Base-by-base conservation (phyloP, 2,888 invertebrate species). In the Sphaerophoria rueppellii region DNA sequence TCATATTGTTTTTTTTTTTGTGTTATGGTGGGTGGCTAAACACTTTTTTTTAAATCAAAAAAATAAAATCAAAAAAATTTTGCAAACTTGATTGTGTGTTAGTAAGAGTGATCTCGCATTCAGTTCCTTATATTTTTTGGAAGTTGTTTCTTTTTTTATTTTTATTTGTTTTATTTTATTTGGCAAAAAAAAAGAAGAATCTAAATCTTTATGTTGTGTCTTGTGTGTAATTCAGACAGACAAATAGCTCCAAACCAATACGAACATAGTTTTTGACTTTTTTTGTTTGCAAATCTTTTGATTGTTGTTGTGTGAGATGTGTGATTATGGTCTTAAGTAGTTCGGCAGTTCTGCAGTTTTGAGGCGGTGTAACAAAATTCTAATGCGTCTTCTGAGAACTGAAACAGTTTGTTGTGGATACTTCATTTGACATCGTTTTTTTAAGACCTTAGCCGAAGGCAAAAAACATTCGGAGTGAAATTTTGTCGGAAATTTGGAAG, bases 81-180 rank as follows among this genome's bases (percentile, higher is more conserved):
- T 76, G 61, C 57, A 67, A 60, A 69, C 14, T 55, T 75, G 67
- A 48, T 77, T 81, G 57, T 85, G 85, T 85, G 77, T 85, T 80
- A 76, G 83, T 83, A 80, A 75, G 80, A 80, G 50, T 50, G 85
- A 85, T 85, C 85, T 81, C 76, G 69, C 81, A 61, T 63, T 76
- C 73, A 81, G 85, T 81, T 85, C 81, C 76, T 73, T 76, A 80
- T 76, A 72, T 69, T 69, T 76, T 24, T 24, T 24, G 24, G 24
- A 24, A 24, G 24, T 24, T 24, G 63, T 16, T 75, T 48, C 32
- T 67, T 67, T 63, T 67, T 24, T 24, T 24, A 24, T 2, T 24
- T 24, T 24, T n/a, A n/a, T 24, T 24, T 24, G 24, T 24, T 24
- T 71, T n/a, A 16, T 3, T 35, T 58, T 58, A 11, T 11, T 80